Evolutionary conservation across 2,113 vertebrate genomes (phyloP).

Genomic region (Ia io): DNA sequence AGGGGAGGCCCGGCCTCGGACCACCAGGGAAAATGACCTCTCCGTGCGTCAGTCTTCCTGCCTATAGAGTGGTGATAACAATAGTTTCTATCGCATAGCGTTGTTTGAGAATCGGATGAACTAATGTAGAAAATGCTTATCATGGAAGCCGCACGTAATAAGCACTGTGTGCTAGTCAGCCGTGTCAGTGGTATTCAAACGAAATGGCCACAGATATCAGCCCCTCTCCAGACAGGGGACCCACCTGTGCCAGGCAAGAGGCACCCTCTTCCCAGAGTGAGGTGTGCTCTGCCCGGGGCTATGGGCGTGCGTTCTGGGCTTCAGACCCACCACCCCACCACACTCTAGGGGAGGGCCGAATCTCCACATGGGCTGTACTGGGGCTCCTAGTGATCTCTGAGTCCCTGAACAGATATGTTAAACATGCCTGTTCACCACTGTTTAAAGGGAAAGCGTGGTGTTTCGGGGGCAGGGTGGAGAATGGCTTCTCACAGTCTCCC

Average conservation of each 20-base stretch:
- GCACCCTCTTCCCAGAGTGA: neutral
- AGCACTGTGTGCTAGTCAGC: neutral
- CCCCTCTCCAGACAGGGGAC: too few relatives aligned
- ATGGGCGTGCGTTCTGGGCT: fast-evolving
- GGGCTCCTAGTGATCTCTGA: neutral
- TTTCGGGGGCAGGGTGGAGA: neutral
- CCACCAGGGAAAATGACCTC: neutral
- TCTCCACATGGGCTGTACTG: too few relatives aligned
- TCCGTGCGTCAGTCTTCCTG: neutral
- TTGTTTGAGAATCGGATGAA: neutral
- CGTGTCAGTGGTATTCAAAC: neutral
- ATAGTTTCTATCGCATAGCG: neutral
- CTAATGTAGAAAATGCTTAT: neutral
- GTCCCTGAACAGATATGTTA: neutral
- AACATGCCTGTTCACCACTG: neutral
- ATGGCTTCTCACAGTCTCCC: neutral
- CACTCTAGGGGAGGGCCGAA: neutral
- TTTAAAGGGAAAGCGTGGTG: neutral
- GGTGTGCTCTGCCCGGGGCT: neutral
- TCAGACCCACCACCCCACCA: too few relatives aligned
- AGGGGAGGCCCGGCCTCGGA: neutral
- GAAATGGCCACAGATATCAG: neutral
- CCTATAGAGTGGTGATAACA: neutral
- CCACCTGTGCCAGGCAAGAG: neutral
- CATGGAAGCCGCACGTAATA: fast-evolving